Evolutionary conservation across 2,888 invertebrate species (phyloP), one percentile per base, ranked within the genome.

Genomic region (Gandaritis pyraliata): DNA sequence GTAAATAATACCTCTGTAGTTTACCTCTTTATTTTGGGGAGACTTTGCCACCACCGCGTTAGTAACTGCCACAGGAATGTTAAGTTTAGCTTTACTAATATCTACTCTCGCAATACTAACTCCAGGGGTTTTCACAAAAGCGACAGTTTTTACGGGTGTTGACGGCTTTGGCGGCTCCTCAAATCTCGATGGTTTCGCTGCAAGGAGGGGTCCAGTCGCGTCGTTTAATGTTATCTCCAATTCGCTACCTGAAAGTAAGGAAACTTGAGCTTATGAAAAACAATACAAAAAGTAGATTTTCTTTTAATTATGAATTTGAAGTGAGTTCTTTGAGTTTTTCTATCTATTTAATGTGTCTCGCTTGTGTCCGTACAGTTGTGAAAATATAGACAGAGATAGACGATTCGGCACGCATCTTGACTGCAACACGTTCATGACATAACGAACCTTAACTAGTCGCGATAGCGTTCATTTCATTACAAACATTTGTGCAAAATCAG

Each of bases 171-270:
- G 58, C 36, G 46, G 29, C 12, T 43, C 54, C 1, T 51, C 56
- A 0, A n/a, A n/a, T 13, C 10, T 47, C 30, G n/a, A 6, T 16
- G 59, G 43, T 43, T 56, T 53, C 12, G 29, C 18, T 6, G 55
- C 47, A 18, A 63, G 55, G 5, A 63, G 58, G 0, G 59, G 56
- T 1, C 39, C 59, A 1, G 45, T 66, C 38, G 81, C 83, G 77
- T 73, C 76, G 60, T 12, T 71, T 0, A 75, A 69, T 11, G n/a
- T 49, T 18, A 74, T 73, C 5, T 70, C 68, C 56, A 64, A 33
- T 49, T 56, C 52, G 16, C 48, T 52, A 50, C 41, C 63, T 64
- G 48, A n/a, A 61, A 57, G 1, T 41, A 48, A 61, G 36, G 13
- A 39, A 39, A 50, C 8, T 33, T 36, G 3, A 16, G 12, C 23